Percentiles rank a stretch among this genome's conserved stretches.
Conservation (phyloP, 2,888 invertebrate species). For the Nomada lathburiana region DNA sequence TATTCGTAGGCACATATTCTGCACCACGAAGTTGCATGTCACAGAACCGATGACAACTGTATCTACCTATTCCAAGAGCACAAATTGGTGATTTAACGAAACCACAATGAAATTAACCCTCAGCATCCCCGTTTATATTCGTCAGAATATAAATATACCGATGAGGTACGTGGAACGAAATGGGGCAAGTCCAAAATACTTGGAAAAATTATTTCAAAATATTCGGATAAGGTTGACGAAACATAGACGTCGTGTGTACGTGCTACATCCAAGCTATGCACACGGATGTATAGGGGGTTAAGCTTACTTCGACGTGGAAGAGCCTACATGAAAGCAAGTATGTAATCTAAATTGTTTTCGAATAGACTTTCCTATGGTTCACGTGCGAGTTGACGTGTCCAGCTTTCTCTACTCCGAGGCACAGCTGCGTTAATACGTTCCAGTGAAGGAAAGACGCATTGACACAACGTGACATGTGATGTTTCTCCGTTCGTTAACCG, state of each 20-base stretch:
- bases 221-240: not conserved
- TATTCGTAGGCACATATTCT: too few relatives aligned
- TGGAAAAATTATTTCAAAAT: not conserved
- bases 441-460: slow-evolving; percentile 39
- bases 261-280: too few relatives aligned
- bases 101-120: not conserved
- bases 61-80: too few relatives aligned
- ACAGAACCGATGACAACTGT: too few relatives aligned
- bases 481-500: slow-evolving; percentile 12
- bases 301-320: not conserved
- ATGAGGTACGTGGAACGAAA: too few relatives aligned
- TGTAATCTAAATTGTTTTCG: slow-evolving; percentile 29
- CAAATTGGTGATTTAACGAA: not conserved
- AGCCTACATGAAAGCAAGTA: not conserved
- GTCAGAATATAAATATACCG: too few relatives aligned
- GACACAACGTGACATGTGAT: slow-evolving; percentile 29
- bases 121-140: too few relatives aligned
- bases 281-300: too few relatives aligned
- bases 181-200: too few relatives aligned
- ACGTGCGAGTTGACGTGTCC: slow-evolving; percentile 25
- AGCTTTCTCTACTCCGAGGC: slow-evolving; percentile 47
- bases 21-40: too few relatives aligned
- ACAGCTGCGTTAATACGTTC: slow-evolving; percentile 49
- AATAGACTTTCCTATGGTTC: slow-evolving; percentile 15
- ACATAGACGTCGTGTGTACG: too few relatives aligned